Evolutionary conservation across 2,888 invertebrate species (phyloP).

Genomic region (Plutella xylostella): DNA sequence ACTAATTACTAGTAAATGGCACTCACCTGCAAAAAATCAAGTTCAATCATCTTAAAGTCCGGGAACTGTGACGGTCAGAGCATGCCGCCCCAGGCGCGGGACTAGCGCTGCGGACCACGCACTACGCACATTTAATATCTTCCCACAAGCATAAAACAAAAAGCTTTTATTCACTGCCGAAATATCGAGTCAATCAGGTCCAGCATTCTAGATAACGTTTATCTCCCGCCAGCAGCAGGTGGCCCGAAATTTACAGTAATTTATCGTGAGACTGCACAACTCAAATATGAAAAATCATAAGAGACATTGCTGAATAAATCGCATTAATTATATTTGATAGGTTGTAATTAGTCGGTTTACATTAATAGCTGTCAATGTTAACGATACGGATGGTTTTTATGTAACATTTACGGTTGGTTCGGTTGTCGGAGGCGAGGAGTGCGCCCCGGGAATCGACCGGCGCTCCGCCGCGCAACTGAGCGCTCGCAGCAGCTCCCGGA

Average conservation of each 20-base stretch:
- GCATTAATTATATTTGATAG: neutral
- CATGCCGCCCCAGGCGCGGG: too few relatives aligned
- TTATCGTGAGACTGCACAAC: slow-evolving; percentile 24
- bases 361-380: slow-evolving; percentile 16
- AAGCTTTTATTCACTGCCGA: neutral
- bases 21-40: slow-evolving; percentile 13
- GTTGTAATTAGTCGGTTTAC: slow-evolving; percentile 14
- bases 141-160: too few relatives aligned
- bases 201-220: slow-evolving; percentile 17
- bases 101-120: too few relatives aligned
- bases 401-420: slow-evolving; percentile 34
- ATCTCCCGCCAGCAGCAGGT: slow-evolving; percentile 30
- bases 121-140: too few relatives aligned
- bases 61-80: slow-evolving; percentile 1
- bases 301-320: neutral
- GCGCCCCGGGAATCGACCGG: slow-evolving; percentile 62
- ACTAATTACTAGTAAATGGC: too few relatives aligned
- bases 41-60: slow-evolving; percentile 9
- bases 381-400: slow-evolving; percentile 22
- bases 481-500: slow-evolving; percentile 44
- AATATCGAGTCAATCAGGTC: neutral
- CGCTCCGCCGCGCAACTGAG: slow-evolving; percentile 64
- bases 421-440: slow-evolving; percentile 32
- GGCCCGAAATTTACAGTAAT: slow-evolving; percentile 31
- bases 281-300: neutral